Conservation (phyloP, 2,888 invertebrate genomes). For the Noctua comes region DNA sequence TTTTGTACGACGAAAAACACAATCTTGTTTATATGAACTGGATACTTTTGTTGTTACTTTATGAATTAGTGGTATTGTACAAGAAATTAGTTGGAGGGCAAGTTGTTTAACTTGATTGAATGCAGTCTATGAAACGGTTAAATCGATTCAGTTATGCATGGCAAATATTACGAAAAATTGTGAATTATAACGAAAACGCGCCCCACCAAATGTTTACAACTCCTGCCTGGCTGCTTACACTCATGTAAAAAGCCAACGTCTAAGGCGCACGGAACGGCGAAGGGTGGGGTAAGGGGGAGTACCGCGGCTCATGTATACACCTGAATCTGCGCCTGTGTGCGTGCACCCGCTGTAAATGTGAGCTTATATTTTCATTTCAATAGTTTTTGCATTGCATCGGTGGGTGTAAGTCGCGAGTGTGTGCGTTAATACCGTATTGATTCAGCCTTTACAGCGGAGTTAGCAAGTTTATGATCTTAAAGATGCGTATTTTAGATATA, state of each 20-base stretch:
- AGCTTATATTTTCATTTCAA: constrained; percentile 89
- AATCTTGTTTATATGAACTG: constrained; percentile 19
- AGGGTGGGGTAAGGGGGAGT: constrained; percentile 65
- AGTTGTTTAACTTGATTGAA: background rate
- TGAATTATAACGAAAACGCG: constrained; percentile 34
- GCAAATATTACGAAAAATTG: constrained; percentile 12
- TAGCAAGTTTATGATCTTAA: constrained; percentile 85
- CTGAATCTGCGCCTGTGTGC: constrained; percentile 77
- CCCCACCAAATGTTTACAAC: constrained; percentile 76
- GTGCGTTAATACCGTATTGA: constrained; percentile 89
- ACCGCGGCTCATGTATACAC: constrained; percentile 81
- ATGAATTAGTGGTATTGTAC: constrained; percentile 2
- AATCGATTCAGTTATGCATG: background rate
- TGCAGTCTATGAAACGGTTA: background rate
- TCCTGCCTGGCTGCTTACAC: constrained; percentile 83
- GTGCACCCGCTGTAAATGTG: constrained; percentile 73
- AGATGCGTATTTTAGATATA: constrained; percentile 72
- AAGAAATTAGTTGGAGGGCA: background rate
- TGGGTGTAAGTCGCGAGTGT: constrained; percentile 79
- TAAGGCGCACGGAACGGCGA: constrained; percentile 82
- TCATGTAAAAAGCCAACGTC: constrained; percentile 90
- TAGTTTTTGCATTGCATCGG: constrained; percentile 88
- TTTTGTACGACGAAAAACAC: constrained; percentile 20
- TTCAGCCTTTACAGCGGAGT: constrained; percentile 80
- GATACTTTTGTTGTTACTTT: constrained; percentile 1